Base-by-base conservation (phyloP, 2,797 vertebrate species). In the Darevskia nairensis region DNA sequence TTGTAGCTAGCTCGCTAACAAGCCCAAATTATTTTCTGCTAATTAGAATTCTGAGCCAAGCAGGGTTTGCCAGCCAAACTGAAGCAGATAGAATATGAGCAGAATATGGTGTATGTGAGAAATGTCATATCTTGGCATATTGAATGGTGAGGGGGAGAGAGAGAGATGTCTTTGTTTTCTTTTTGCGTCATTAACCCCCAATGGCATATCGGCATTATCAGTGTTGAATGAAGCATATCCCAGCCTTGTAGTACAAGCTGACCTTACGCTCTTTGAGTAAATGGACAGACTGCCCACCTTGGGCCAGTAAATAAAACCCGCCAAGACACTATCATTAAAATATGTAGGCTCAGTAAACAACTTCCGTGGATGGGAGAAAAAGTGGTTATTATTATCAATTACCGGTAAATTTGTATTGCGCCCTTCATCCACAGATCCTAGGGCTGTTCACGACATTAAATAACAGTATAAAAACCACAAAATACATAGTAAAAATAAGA, bases 11-110 rank as follows among this genome's bases (percentile, higher is more conserved):
- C 72, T 90, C 79, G 15, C 85, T 85, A 88, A 77, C 72, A 50
- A 90, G 74, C 78, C 78, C 79, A 82, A 82, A 88, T 90, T 82
- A 81, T 85, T 85, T 86, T 44, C 10, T 6, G 64, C 89, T 88
- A 76, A 88, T 90, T 90, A 90, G 86, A 75, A 85, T 68, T 46
- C n/a, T 61, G 39, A 85, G 86, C 82, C 89, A 90, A 85, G 72
- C 78, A 64, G 72, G n/a, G 15, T 50, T 19, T 9, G 39, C 3
- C 17, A n/a, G 78, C 82, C 79, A 76, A 85, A 8, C 44, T 1
- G 3, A 50, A 35, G n/a, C 35, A 39, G 66, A 44, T 21, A 39
- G 59, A 85, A 46, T 19, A 21, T 19, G 21, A 7, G 23, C 6
- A n/a, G 19, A 25, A 9, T 13, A 39, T 9, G 8, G 32, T 27